Evolutionary conservation across 2,888 invertebrate species (phyloP).

Genomic region (Mythimna loreyi): DNA sequence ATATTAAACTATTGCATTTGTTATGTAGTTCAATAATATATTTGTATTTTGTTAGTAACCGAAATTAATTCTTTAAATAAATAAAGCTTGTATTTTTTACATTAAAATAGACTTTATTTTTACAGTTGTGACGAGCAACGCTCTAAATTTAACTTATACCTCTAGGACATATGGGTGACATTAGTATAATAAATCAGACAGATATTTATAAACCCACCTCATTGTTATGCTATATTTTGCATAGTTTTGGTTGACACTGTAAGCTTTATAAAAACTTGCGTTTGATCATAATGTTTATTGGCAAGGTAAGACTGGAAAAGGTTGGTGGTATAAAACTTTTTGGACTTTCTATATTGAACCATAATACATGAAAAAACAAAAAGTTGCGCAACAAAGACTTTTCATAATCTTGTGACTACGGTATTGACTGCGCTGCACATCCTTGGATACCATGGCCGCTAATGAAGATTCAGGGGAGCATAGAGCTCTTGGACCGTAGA

Average conservation of each 20-base stretch:
- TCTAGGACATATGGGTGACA: neutral
- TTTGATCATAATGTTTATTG: no score
- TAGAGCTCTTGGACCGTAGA: no score
- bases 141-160: neutral
- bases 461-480: no score
- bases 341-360: neutral
- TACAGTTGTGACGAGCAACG: neutral
- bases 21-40: constrained; percentile 8
- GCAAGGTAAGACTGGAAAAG: neutral
- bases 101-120: neutral
- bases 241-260: neutral
- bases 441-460: no score
- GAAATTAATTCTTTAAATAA: constrained; percentile 5
- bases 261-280: no score
- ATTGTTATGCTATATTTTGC: neutral
- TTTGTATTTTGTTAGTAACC: neutral
- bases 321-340: neutral
- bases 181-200: neutral
- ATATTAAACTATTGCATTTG: neutral
- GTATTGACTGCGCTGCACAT: neutral
- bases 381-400: neutral
- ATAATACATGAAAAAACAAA: neutral
- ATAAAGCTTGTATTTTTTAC: neutral
- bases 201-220: neutral
- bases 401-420: neutral